Evolutionary conservation across 2,888 invertebrate species (phyloP), one percentile per base, ranked within the genome.

Genomic region (Synergus gifuensis): DNA sequence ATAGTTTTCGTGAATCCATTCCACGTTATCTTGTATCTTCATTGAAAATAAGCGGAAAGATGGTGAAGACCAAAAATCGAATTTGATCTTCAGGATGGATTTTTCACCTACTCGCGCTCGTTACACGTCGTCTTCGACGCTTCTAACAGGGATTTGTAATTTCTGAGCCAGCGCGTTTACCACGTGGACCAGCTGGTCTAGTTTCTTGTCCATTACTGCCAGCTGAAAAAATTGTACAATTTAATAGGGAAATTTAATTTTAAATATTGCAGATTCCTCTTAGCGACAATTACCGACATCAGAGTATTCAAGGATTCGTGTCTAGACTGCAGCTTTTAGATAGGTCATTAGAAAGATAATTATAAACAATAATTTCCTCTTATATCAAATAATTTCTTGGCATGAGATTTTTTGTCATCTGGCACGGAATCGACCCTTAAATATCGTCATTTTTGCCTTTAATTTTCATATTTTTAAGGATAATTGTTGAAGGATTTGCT

Each of bases 91-190:
- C 22, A 54, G 28, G 16, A 36, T 46, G 14, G 46, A 69, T 18
- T 76, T n/a, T 73, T 83, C 76, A 78, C 44, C 64, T 80, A 80
- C 78, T 76, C 76, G 79, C 80, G 81, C 66, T 54, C 86, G 89
- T 93, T 92, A 93, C 85, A 93, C 93, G 84, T 93, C 93, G 87
- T 93, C 93, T 87, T 93, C 94, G 85, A 93, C 91, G 83, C 93
- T 92, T 83, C 93, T 91, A 83, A 93, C 88, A 76, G 92, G 92
- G 86, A 93, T 93, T 88, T 93, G 94, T 86, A 93, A 93, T 87
- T 94, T 94, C 79, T 88, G 87, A 69, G 88, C 88, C 49, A 88
- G 60, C 28, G 89, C 87, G 82, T 89, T 89, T 78, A 94, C 89
- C 82, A 94, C 91, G 83, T 92, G 92, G 78, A 94, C 89, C 84